Evolutionary conservation across 2,888 invertebrate genomes (phyloP).

Genomic region (Drosophila formosana): DNA sequence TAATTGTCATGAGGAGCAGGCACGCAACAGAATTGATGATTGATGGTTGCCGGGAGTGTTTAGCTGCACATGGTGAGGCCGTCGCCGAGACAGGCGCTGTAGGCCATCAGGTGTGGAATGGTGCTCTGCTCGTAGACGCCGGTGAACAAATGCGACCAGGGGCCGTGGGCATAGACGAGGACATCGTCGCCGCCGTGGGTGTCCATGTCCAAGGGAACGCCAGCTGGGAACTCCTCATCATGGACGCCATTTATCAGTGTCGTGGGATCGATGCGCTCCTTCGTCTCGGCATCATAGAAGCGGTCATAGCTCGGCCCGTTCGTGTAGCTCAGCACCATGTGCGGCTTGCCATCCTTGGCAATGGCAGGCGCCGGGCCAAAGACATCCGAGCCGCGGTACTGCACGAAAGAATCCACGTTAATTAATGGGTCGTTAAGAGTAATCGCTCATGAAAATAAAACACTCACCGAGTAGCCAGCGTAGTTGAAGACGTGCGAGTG

Average conservation of each 20-base stretch:
- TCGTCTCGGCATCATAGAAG: constrained; percentile 70
- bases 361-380: constrained; percentile 67
- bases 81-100: constrained; percentile 90
- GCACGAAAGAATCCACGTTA: neutral
- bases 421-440: neutral
- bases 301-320: constrained; percentile 89
- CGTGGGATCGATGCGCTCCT: constrained; percentile 79
- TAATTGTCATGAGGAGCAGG: constrained; percentile 60
- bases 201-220: constrained; percentile 86
- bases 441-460: neutral
- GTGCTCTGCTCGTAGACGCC: constrained; percentile 92
- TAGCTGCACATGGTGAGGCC: constrained; percentile 84
- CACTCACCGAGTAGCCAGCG: constrained; percentile 88
- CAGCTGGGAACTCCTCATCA: constrained; percentile 86
- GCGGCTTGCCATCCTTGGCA: constrained; percentile 87
- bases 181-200: constrained; percentile 94
- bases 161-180: constrained; percentile 90
- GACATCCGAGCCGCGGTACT: constrained; percentile 79
- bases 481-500: constrained; percentile 92
- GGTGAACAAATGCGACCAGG: constrained; percentile 92
- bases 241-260: constrained; percentile 59
- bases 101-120: constrained; percentile 91
- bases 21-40: constrained; percentile 45
- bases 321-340: constrained; percentile 90
- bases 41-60: neutral